Conservation (phyloP, 1,140 invertebrate genomes). For the Prorops nasuta region DNA sequence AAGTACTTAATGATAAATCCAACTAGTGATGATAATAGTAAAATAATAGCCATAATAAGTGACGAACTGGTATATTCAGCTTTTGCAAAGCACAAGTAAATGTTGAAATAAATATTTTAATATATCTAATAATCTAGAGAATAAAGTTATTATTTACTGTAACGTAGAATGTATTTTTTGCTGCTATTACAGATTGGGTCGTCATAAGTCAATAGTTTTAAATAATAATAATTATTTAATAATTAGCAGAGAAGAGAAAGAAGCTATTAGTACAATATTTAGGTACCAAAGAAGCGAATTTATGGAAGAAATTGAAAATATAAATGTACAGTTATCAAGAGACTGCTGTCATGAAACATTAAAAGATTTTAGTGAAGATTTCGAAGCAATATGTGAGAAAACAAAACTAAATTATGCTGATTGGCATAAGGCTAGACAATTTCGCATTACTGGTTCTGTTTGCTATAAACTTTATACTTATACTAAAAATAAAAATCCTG, state of each 20-base stretch:
- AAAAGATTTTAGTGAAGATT: slow-evolving; percentile 1
- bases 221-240: background rate
- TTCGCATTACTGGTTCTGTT: background rate
- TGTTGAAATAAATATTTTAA: background rate
- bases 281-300: background rate
- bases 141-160: background rate
- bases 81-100: background rate
- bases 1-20: background rate
- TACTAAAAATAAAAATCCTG: slow-evolving; percentile 1
- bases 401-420: slow-evolving; percentile 8
- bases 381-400: background rate
- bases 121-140: background rate
- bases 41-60: background rate
- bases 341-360: background rate
- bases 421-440: slow-evolving; percentile 15
- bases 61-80: background rate
- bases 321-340: background rate
- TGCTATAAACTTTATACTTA: slow-evolving; percentile 13
- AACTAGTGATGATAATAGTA: background rate
- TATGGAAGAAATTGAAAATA: background rate
- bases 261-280: background rate
- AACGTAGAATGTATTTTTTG: background rate
- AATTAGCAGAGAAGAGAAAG: background rate
- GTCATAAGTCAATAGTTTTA: background rate
- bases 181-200: background rate